Base-by-base conservation (phyloP, 2,113 vertebrate genomes). In the Zosterops japonicus region DNA sequence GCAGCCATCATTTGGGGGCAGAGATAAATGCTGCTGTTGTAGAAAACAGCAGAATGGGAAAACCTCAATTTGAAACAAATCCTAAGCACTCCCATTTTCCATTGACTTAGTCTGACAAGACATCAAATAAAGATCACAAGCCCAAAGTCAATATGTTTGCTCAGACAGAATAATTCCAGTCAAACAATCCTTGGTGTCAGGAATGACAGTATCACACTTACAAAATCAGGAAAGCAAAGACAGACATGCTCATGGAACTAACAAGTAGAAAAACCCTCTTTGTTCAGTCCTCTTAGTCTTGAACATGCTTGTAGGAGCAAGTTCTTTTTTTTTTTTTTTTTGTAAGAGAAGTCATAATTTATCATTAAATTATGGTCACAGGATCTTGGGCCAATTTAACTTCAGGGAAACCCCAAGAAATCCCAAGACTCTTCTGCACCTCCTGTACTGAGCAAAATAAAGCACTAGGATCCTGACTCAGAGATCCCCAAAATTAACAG, bases 131-230 rank as follows among this genome's bases (percentile, higher is more conserved):
- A 83, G 74, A 85, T 49, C 70, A 68, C 61, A 78, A 95, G 61
- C 44, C 39, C 61, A 60, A 90, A 84, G 74, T 90, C 90, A 82
- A 9, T 91, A 77, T 33, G 74, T 85, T 93, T 93, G 64, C 65
- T 84, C 74, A 76, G 61, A 83, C 61, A 82, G 84, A 95, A 68
- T 84, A 91, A 93, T 82, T 82, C 61, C 82, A 79, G 84, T 55
- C 47, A 86, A 90, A 94, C 71, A 59, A 52, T 81, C 83, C 52
- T 77, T 0, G 1, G 42, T 47, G 71, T 80, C 79, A 83, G 90
- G 71, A 94, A 80, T 23, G 72, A 74, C 59, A 59, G 23, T 49
- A 63, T 50, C 33, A 67, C 12, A 65, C 31, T 49, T 49, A 24
- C 21, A 42, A 67, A 81, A 71, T 42, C 42, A 29, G 68, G 46